Evolutionary conservation across 2,113 vertebrate species (phyloP).

Genomic region (Xyrauchen texanus): DNA sequence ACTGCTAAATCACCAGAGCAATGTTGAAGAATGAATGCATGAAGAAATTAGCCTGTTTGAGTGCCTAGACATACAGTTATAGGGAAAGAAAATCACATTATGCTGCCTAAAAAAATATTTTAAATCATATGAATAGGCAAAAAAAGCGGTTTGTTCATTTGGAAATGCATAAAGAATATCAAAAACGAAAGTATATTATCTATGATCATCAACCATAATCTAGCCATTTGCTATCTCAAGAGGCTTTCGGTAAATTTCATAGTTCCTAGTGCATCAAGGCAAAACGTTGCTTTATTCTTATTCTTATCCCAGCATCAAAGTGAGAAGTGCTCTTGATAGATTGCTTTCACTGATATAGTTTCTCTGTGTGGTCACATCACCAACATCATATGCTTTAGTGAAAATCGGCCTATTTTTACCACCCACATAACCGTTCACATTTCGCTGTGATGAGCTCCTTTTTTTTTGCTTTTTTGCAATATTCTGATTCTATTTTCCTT

Average conservation of each 20-base stretch:
- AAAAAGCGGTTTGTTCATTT: background rate
- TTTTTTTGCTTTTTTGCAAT: constrained; percentile 12
- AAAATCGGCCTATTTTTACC: constrained; percentile 40
- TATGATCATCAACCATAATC: background rate
- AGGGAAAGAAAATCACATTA: background rate
- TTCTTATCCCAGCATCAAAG: constrained; percentile 25
- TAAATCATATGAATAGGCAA: background rate
- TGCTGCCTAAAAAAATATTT: background rate
- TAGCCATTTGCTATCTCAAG: background rate
- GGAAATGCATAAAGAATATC: background rate
- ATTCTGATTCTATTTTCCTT: background rate
- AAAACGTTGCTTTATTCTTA: background rate
- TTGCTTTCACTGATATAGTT: background rate
- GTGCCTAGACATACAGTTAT: background rate
- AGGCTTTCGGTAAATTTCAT: constrained; percentile 1
- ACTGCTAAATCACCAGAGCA: too few species aligned
- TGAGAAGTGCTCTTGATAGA: constrained; percentile 40
- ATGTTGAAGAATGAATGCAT: too few species aligned
- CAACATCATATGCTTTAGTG: background rate
- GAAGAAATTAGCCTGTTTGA: too few species aligned
- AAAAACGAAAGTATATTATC: constrained; percentile 15
- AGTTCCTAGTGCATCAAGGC: background rate
- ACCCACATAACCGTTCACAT: constrained; percentile 35
- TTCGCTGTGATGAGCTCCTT: background rate
- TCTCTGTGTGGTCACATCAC: background rate